Evolutionary conservation across 2,888 invertebrate genomes (phyloP).

Genomic region (Perizoma affinitatum): DNA sequence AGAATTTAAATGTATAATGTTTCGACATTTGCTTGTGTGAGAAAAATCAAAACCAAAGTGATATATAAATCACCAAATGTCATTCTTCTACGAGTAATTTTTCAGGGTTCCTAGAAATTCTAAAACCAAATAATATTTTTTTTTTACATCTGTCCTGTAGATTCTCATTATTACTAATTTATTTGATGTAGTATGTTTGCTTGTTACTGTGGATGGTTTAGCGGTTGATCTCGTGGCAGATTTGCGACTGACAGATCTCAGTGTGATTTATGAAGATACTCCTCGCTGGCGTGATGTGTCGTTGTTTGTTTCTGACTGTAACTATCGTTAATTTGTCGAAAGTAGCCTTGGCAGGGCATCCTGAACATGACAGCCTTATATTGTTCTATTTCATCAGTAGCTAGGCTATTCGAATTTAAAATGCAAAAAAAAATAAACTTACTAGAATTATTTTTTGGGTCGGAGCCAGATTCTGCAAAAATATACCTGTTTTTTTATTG

Average conservation of each 20-base stretch:
- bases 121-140: too few species aligned
- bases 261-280: conserved; percentile 26
- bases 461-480: background rate
- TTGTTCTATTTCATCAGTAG: background rate
- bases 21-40: too few species aligned
- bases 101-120: too few species aligned
- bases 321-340: conserved; percentile 19
- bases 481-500: conserved; percentile 6
- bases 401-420: too few species aligned
- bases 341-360: background rate
- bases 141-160: too few species aligned
- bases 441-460: background rate
- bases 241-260: conserved; percentile 29
- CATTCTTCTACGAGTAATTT: too few species aligned
- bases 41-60: too few species aligned
- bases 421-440: too few species aligned
- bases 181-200: too few species aligned
- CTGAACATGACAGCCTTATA: background rate
- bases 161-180: too few species aligned
- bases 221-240: conserved; percentile 10
- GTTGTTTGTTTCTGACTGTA: conserved; percentile 12
- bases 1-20: too few species aligned
- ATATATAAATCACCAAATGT: too few species aligned
- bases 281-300: conserved; percentile 19
- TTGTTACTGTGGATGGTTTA: conserved; percentile 3